A percentile compares a stretch with the other conserved stretches of the same genome.
phyloP scores from a whole-genome alignment of 2,113 vertebrate species.

The Gambusia affinis region DNA sequence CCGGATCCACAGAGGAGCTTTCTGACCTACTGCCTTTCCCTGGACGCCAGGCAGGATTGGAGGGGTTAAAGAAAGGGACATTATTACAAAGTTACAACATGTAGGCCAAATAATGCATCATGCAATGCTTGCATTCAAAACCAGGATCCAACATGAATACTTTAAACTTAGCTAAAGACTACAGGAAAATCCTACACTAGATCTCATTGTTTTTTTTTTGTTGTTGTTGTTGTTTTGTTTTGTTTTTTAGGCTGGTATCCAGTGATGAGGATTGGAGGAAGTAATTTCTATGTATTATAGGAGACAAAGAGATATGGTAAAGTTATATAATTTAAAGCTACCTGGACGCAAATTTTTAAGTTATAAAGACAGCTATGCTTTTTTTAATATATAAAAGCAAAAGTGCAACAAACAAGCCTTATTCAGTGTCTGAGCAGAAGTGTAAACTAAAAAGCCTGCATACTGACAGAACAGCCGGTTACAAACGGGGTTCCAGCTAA shows the following conservation, averaged over 20 bases:
- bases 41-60: slow-evolving; percentile 66
- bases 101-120: neutral
- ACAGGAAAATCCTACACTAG: too few relatives aligned
- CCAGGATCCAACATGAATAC: neutral
- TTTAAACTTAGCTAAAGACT: neutral
- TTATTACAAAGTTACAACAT: slow-evolving; percentile 25
- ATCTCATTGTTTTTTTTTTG: too few relatives aligned
- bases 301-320: neutral
- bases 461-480: neutral
- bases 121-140: slow-evolving; percentile 4
- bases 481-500: neutral
- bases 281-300: neutral
- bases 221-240: neutral
- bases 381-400: neutral
- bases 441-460: too few relatives aligned
- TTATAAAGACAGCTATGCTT: neutral
- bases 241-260: neutral
- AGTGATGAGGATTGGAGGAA: slow-evolving; percentile 10
- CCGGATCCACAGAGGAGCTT: slow-evolving; percentile 93
- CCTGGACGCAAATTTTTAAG: neutral
- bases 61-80: slow-evolving; percentile 49
- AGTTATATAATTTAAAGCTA: neutral
- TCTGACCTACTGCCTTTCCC: slow-evolving; percentile 89
- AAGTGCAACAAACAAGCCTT: too few relatives aligned
- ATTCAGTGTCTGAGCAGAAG: too few relatives aligned